Evolutionary conservation across 2,797 vertebrate genomes (phyloP).

Genomic region (Sebastiscus tertius): DNA sequence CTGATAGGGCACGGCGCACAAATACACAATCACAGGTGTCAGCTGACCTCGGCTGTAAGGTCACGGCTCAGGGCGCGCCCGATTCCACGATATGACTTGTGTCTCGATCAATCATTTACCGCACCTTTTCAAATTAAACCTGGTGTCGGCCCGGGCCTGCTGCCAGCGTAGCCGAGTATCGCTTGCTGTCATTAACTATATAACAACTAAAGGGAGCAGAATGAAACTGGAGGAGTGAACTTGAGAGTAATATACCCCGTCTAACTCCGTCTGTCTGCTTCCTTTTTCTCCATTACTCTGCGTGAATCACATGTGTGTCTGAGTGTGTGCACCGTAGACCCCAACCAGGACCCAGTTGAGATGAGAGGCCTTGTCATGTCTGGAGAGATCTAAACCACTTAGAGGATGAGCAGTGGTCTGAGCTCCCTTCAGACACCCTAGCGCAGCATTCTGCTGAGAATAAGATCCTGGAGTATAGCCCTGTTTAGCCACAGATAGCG

Average conservation of each 20-base stretch:
- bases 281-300: constrained; percentile 49
- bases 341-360: neutral
- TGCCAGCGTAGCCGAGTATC: neutral
- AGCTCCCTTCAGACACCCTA: constrained; percentile 53
- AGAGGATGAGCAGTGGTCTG: constrained; percentile 60
- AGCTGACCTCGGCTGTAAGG: constrained; percentile 37
- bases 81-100: constrained; percentile 22
- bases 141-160: neutral
- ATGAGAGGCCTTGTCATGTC: constrained; percentile 43
- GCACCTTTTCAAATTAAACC: constrained; percentile 29
- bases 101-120: constrained; percentile 57
- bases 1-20: neutral
- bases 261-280: neutral
- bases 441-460: constrained; percentile 53
- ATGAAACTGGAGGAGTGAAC: constrained; percentile 38
- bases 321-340: neutral
- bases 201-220: constrained; percentile 17
- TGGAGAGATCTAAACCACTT: constrained; percentile 51
- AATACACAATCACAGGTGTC: constrained; percentile 36
- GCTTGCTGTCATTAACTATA: constrained; percentile 38
- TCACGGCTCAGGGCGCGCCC: neutral
- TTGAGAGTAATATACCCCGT: constrained; percentile 1
- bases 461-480: constrained; percentile 34
- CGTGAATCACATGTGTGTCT: neutral
- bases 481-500: constrained; percentile 68